Percentiles rank a stretch among this genome's conserved stretches.
These are phyloP conservation scores for Bugula neritina DNA, from an alignment of 2,888 invertebrate genomes.

Conservation along the genomic window DNA sequence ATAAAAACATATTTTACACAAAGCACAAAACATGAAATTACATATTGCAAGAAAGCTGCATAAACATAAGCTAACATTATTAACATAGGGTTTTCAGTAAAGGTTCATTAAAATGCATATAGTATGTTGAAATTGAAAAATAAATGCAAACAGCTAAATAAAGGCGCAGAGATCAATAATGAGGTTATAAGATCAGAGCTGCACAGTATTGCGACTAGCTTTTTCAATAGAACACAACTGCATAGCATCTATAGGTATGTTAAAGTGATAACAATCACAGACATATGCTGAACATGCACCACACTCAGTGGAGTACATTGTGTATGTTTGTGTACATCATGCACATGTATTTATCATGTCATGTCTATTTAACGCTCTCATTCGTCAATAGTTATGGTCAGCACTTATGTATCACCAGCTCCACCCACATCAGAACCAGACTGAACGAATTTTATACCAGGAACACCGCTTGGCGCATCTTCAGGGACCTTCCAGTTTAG, in stretches of 20 bases:
- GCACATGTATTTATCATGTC: neutral
- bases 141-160: no score
- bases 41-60: no score
- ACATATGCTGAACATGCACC: neutral
- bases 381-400: neutral
- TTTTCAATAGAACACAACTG: neutral
- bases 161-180: no score
- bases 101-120: no score
- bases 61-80: no score
- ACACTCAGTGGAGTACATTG: no score
- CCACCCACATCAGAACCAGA: neutral
- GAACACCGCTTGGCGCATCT: neutral
- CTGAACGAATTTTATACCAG: neutral
- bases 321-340: neutral
- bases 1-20: no score
- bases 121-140: no score
- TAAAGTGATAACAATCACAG: neutral
- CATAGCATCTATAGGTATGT: neutral
- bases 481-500: conserved; percentile 23
- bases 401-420: neutral
- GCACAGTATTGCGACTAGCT: neutral
- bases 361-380: neutral
- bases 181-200: neutral
- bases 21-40: no score
- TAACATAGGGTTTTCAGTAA: no score